A percentile compares a stretch with the other conserved stretches of the same genome.
phyloP scores from a whole-genome alignment of 2,888 invertebrate species.

The Coremacera marginata region DNA sequence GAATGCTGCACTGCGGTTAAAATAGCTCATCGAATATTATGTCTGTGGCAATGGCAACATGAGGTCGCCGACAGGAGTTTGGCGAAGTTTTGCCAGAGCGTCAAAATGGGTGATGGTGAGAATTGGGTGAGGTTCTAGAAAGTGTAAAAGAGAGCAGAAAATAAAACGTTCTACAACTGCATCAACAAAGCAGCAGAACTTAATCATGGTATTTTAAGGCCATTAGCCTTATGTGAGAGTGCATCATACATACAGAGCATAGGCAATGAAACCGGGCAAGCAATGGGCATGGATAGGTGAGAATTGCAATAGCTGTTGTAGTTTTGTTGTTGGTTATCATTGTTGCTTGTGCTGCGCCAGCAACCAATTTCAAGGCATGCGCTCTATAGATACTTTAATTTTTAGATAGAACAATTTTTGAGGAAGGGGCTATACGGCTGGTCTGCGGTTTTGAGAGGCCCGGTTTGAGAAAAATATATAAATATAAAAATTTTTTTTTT shows the following conservation, averaged over 20 bases:
- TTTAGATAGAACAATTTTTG: too few relatives aligned
- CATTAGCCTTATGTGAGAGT: conserved; percentile 25
- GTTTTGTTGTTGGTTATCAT: not conserved
- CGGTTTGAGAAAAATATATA: too few relatives aligned
- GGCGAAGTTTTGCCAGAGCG: not conserved
- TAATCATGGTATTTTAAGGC: conserved; percentile 14
- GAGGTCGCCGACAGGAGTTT: conserved; percentile 23
- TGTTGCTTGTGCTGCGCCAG: not conserved
- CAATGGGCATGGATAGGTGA: not conserved
- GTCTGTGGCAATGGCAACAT: not conserved
- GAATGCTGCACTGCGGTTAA: conserved; percentile 46
- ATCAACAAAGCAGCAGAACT: not conserved
- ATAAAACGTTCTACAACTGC: not conserved
- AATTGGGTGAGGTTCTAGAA: conserved; percentile 22
- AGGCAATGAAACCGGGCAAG: too few relatives aligned
- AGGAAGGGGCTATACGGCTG: too few relatives aligned
- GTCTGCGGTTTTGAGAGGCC: too few relatives aligned
- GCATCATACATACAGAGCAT: not conserved
- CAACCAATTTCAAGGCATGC: conserved; percentile 24
- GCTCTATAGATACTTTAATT: not conserved
- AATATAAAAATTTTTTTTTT: too few relatives aligned
- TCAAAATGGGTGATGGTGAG: not conserved
- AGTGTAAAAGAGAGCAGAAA: not conserved
- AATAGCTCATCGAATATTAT: conserved; percentile 18
- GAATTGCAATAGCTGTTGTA: not conserved